A percentile compares a stretch with the other conserved stretches of the same genome.
Evolutionary conservation across 2,888 invertebrate genomes (phyloP).

Genomic region (Hemaris fuciformis): DNA sequence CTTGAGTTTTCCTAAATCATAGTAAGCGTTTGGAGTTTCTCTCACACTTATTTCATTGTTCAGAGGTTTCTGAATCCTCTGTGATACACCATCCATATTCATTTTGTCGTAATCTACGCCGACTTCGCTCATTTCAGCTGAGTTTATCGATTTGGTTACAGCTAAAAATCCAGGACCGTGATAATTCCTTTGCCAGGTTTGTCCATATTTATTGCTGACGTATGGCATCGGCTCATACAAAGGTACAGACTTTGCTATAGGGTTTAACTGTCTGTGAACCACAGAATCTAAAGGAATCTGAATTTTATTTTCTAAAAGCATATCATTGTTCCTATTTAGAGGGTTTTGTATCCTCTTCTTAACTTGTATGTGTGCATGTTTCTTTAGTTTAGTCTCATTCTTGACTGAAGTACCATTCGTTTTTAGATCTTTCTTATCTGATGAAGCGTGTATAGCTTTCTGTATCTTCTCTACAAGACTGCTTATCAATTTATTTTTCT

Average conservation of each 20-base stretch:
- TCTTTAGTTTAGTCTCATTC: conserved; percentile 33
- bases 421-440: conserved; percentile 31
- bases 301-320: conserved; percentile 32
- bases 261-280: conserved; percentile 47
- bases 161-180: conserved; percentile 49
- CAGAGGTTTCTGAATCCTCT: conserved; percentile 61
- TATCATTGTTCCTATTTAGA: conserved; percentile 34
- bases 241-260: conserved; percentile 47
- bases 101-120: conserved; percentile 53
- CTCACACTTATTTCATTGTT: conserved; percentile 40
- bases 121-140: conserved; percentile 56
- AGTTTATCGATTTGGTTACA: conserved; percentile 53
- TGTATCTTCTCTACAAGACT: conserved; percentile 65
- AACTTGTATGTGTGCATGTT: conserved; percentile 42
- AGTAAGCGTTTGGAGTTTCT: conserved; percentile 28
- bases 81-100: conserved; percentile 49
- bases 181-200: conserved; percentile 40
- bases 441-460: conserved; percentile 56
- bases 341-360: conserved; percentile 61
- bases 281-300: conserved; percentile 29
- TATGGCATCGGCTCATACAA: conserved; percentile 30
- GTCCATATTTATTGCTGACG: conserved; percentile 38
- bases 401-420: background rate
- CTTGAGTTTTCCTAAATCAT: conserved; percentile 52
- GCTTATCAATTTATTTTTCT: conserved; percentile 60